These are phyloP conservation scores for Hirundichthys speculiger DNA, from an alignment of 2,113 vertebrate genomes.

Conservation along the genomic window DNA sequence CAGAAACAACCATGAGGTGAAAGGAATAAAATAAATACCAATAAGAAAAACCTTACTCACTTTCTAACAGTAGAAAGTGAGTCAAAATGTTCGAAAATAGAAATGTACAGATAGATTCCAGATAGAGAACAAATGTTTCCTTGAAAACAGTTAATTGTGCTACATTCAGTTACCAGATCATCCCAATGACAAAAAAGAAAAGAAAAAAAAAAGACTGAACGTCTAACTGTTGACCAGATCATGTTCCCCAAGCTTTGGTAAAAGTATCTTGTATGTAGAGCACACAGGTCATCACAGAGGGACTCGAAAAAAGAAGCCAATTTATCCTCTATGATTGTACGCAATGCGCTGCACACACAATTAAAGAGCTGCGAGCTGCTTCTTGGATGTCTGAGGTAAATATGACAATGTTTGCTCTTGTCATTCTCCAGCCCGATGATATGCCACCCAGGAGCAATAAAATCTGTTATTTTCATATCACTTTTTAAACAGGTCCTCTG, in stretches of 20 bases:
- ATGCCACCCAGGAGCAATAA: slow-evolving; percentile 62
- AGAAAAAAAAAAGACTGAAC: not conserved
- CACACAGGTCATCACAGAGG: slow-evolving; percentile 30
- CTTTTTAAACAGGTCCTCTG: slow-evolving; percentile 70
- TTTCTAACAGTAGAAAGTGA: not conserved
- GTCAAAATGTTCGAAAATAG: not conserved
- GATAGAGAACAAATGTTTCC: slow-evolving; percentile 5
- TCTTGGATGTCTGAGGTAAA: slow-evolving; percentile 22
- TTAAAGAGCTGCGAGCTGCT: slow-evolving; percentile 43
- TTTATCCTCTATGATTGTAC: slow-evolving; percentile 20
- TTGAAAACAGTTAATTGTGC: not conserved
- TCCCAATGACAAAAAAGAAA: not conserved
- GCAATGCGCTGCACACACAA: slow-evolving; percentile 46
- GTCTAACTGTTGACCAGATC: not conserved
- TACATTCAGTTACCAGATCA: slow-evolving; percentile 22
- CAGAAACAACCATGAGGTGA: slow-evolving; percentile 9
- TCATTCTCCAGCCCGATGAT: slow-evolving; percentile 55
- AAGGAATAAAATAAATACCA: not conserved
- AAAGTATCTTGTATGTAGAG: slow-evolving; percentile 26
- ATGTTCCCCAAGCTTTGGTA: not conserved
- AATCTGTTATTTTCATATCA: slow-evolving; percentile 65
- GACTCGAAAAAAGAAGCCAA: slow-evolving; percentile 4
- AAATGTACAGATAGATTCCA: not conserved
- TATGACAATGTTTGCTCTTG: slow-evolving; percentile 61
- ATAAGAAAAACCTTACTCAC: not conserved